Evolutionary conservation across 1,140 invertebrate genomes (phyloP).

Genomic region (Trigoniulus corallinus): DNA sequence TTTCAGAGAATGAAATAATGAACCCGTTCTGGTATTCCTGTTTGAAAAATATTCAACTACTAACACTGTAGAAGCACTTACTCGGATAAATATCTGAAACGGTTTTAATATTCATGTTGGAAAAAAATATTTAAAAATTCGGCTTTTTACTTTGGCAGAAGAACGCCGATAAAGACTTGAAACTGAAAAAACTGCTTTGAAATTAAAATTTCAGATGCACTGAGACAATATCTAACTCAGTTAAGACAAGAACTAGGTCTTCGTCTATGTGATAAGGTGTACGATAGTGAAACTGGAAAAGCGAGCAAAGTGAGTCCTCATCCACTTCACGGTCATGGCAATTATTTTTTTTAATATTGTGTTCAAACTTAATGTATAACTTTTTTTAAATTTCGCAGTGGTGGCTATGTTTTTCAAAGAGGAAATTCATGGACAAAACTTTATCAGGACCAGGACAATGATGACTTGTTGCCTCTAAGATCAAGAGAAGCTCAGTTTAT

Average conservation of each 20-base stretch:
- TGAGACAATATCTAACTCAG: constrained; percentile 88
- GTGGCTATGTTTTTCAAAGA: constrained; percentile 99
- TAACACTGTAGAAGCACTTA: too few species aligned
- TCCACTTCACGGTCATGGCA: neutral
- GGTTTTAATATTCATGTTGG: too few species aligned
- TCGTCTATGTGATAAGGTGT: constrained; percentile 81
- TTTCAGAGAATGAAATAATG: too few species aligned
- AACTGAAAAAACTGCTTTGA: constrained; percentile 1
- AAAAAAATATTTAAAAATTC: too few species aligned
- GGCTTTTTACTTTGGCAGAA: too few species aligned
- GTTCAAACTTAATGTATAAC: too few species aligned
- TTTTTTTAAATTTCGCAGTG: constrained; percentile 53
- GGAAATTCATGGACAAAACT: constrained; percentile 99
- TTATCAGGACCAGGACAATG: constrained; percentile 42
- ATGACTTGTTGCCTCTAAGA: too few species aligned
- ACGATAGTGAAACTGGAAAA: constrained; percentile 72
- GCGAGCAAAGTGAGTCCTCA: constrained; percentile 57
- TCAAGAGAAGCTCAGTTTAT: too few species aligned
- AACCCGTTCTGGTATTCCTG: too few species aligned
- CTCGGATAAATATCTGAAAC: too few species aligned
- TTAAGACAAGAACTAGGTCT: constrained; percentile 84
- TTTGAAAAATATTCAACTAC: too few species aligned
- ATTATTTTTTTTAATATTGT: neutral
- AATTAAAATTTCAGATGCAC: constrained; percentile 44
- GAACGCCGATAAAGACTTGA: too few species aligned